These are phyloP conservation scores for Drosophila meridionalis DNA, from an alignment of 2,888 invertebrate genomes.

Conservation along the genomic window DNA sequence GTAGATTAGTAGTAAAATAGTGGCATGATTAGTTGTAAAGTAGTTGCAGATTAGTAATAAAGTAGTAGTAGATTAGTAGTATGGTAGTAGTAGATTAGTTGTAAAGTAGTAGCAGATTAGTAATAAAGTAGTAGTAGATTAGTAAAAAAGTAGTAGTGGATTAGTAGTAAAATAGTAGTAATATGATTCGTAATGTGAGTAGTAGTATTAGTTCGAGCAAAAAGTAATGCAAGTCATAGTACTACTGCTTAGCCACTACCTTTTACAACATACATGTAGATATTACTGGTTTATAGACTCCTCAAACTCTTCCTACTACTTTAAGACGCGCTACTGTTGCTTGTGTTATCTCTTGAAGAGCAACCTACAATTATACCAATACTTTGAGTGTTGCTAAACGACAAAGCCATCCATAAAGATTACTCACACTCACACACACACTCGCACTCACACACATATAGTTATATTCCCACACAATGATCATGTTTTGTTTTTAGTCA, in stretches of 20 bases:
- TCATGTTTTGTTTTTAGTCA: slow-evolving; percentile 60
- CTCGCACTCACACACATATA: not conserved
- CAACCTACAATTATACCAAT: not conserved
- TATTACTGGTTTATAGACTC: too few relatives aligned
- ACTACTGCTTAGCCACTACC: too few relatives aligned
- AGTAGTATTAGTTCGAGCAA: not conserved
- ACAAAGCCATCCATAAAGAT: slow-evolving; percentile 55
- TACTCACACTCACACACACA: not conserved
- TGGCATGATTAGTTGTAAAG: not conserved
- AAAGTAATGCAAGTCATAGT: too few relatives aligned
- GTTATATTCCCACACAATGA: slow-evolving; percentile 35
- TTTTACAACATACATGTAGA: too few relatives aligned
- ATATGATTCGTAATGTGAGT: not conserved
- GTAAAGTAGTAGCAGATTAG: not conserved
- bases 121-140: not conserved
- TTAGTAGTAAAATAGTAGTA: too few relatives aligned
- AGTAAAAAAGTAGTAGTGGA: not conserved
- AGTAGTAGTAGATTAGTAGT: not conserved
- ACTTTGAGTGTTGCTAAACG: slow-evolving; percentile 44
- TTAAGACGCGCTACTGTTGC: not conserved
- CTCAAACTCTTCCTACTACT: not conserved
- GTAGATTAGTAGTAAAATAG: not conserved
- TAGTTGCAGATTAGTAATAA: too few relatives aligned
- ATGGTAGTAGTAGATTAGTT: not conserved
- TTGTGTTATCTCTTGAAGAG: not conserved